Evolutionary conservation across 2,888 invertebrate species (phyloP), one percentile per base, ranked within the genome.

Genomic region (Chelonus formosanus): DNA sequence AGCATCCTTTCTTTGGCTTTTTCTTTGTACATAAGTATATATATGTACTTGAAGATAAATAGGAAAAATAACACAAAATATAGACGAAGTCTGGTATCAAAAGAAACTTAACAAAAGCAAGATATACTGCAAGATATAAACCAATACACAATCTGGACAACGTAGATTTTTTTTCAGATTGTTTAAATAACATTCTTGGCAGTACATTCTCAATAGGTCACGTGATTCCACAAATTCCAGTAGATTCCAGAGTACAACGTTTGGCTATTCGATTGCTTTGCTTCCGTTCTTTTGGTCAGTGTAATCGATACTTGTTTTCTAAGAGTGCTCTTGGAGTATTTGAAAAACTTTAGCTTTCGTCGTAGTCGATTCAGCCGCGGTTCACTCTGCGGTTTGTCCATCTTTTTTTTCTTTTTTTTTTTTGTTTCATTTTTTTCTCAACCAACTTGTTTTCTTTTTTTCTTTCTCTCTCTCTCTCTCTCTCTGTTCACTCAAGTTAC

Each of bases 281-380:
- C 31, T 57, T 44, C 57, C 57, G 57, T 32, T 32, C 40, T 44
- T 7, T 31, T 36, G 36, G 36, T 35, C 54, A 40, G 54, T 52
- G 36, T 20, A 34, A 56, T 56, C 56, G 48, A 56, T 40, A 43
- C n/a, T 61, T 44, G 31, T 61, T 60, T 52, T 45, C 60, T 50
- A 48, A 10, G 8, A 34, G 8, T 55, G 55, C 10, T 20, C 36
- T 55, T 57, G 20, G 57, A 43, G 45, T 35, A 57, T 56, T 63
- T 63, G 48, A 63, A 63, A 63, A 63, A 56, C 40, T 55, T 56
- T 63, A 54, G 36, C 63, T 35, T 55, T 40, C 50, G 54, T 56
- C 20, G 43, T 47, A 57, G 57, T 36, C 63, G 48, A 61, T 61
- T 48, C 52, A 53, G 61, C 34, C 6, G 53, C 52, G 55, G 48